Conservation (phyloP, 30 jellyfish, hydroid and myxozoan species). For the Aurelia aurita complex sp. Pacific region DNA sequence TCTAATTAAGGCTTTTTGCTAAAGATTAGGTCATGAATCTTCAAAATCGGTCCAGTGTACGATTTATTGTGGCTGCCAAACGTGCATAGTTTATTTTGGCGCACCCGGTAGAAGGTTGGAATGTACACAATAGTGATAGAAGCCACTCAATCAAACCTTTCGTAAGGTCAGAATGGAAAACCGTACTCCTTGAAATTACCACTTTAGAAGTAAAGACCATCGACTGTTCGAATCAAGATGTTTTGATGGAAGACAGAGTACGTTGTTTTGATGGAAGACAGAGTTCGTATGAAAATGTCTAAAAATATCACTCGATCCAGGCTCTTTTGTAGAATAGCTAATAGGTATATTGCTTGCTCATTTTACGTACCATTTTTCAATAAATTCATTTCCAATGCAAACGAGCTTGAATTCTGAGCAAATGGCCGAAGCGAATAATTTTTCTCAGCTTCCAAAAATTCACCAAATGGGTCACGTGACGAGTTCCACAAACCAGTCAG, state of each 20-base stretch:
- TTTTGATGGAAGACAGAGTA: slow-evolving; percentile 87
- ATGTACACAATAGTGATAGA: too few species aligned
- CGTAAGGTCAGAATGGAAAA: slow-evolving; percentile 63
- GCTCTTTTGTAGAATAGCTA: too few species aligned
- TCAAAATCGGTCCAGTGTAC: too few species aligned
- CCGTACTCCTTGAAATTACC: slow-evolving; percentile 96
- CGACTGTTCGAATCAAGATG: slow-evolving; percentile 91
- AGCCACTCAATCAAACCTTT: too few species aligned
- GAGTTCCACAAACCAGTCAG: slow-evolving; percentile 69
- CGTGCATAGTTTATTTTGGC: too few species aligned
- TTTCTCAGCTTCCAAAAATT: slow-evolving; percentile 74
- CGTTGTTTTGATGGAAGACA: slow-evolving; percentile 83
- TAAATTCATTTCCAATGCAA: slow-evolving; percentile 55
- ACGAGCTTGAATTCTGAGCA: slow-evolving; percentile 33
- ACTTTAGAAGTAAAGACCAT: slow-evolving; percentile 92
- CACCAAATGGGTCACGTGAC: slow-evolving; percentile 66
- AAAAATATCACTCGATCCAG: too few species aligned
- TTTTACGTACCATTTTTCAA: slow-evolving; percentile 56
- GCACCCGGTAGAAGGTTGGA: too few species aligned
- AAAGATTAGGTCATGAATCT: too few species aligned
- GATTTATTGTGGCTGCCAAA: too few species aligned
- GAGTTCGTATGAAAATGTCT: slow-evolving; percentile 56
- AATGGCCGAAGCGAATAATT: slow-evolving; percentile 20
- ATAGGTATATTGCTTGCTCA: too few species aligned
- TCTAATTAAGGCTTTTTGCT: too few species aligned